Evolutionary conservation across 1,140 invertebrate genomes (phyloP).

Genomic region (Panagrolaimus sp.): DNA sequence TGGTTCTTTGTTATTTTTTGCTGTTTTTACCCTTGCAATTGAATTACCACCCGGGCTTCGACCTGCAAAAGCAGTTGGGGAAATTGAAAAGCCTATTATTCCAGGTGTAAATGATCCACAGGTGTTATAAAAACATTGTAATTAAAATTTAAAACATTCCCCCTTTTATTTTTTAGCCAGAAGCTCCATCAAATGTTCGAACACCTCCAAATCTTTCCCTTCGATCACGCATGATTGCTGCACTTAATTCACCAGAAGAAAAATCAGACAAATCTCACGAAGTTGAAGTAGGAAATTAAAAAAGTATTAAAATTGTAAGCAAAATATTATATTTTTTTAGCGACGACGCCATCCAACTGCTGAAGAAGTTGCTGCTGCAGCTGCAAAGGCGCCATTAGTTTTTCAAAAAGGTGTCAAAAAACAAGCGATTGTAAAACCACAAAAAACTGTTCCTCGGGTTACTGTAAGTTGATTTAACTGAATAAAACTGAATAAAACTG

Average conservation of each 20-base stretch:
- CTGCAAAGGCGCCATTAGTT: constrained; percentile 5
- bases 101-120: constrained; percentile 12
- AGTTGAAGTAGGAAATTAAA: constrained; percentile 6
- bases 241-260: constrained; percentile 37
- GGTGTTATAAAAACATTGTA: neutral
- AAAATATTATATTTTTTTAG: neutral
- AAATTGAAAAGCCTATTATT: constrained; percentile 17
- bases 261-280: constrained; percentile 28
- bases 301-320: neutral
- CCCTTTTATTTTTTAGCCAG: constrained; percentile 5
- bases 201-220: constrained; percentile 42
- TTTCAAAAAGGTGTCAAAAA: constrained; percentile 7
- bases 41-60: constrained; percentile 39
- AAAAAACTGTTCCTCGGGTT: neutral
- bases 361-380: constrained; percentile 7
- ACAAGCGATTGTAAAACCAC: neutral
- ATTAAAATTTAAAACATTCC: neutral
- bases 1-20: neutral
- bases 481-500: too few species aligned
- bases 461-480: neutral
- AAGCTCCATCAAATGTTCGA: constrained; percentile 33
- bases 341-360: constrained; percentile 7
- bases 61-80: constrained; percentile 40
- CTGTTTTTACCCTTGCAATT: neutral
- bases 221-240: constrained; percentile 45